A percentile compares a stretch with the other conserved stretches of the same genome.
Evolutionary conservation across 2,888 invertebrate genomes (phyloP).

Genomic region (Gnatocerus cornutus): DNA sequence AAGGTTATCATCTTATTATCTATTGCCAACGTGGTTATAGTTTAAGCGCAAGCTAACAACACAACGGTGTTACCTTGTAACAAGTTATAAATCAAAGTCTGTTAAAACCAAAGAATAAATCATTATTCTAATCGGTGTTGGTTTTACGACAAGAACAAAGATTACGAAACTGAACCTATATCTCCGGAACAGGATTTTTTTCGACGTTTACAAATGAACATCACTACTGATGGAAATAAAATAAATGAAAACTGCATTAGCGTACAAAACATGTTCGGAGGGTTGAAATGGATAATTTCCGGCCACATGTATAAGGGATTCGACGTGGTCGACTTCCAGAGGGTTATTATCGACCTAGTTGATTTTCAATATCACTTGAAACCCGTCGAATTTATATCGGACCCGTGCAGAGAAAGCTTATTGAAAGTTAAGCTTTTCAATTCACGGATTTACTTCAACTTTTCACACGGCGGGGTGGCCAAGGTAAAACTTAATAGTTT

Average conservation of each 20-base stretch:
- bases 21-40: too few relatives aligned
- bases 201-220: slow-evolving; percentile 20
- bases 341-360: slow-evolving; percentile 29
- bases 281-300: slow-evolving; percentile 43
- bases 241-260: slow-evolving; percentile 19
- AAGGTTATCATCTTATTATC: too few relatives aligned
- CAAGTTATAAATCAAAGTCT: too few relatives aligned
- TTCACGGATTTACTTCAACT: slow-evolving; percentile 28
- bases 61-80: too few relatives aligned
- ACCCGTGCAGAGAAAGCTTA: slow-evolving; percentile 37
- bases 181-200: slow-evolving; percentile 22
- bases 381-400: slow-evolving; percentile 29
- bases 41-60: too few relatives aligned
- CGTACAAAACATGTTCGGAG: slow-evolving; percentile 11
- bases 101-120: not conserved
- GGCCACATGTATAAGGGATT: slow-evolving; percentile 25
- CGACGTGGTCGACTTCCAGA: slow-evolving; percentile 12
- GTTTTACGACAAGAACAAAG: slow-evolving; percentile 17
- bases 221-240: slow-evolving; percentile 22
- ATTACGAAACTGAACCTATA: slow-evolving; percentile 13
- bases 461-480: slow-evolving; percentile 14
- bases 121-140: not conserved
- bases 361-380: slow-evolving; percentile 38
- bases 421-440: slow-evolving; percentile 33
- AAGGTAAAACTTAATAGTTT: slow-evolving; percentile 32